A percentile compares a stretch with the other conserved stretches of the same genome.
phyloP scores from a whole-genome alignment of 2,113 vertebrate genomes.

The Pavo muticus region DNA sequence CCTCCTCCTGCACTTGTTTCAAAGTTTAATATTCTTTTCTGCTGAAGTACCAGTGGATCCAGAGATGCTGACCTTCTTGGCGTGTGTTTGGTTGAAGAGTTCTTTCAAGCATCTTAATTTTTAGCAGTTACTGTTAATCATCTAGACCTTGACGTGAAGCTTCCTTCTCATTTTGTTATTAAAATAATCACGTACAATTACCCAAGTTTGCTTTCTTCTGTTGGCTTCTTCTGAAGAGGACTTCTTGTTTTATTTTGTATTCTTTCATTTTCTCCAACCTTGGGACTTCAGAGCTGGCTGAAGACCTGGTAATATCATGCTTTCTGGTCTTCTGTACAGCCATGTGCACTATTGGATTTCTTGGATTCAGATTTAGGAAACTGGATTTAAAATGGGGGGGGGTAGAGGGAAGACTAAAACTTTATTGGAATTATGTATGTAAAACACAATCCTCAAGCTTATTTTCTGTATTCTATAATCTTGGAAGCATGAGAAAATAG shows the following conservation, averaged over 20 bases:
- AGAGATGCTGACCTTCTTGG: not conserved
- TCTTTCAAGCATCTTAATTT: not conserved
- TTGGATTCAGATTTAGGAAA: not conserved
- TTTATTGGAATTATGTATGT: not conserved
- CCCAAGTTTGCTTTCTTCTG: not conserved
- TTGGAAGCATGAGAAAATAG: slow-evolving; percentile 42
- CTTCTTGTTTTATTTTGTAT: not conserved
- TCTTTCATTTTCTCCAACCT: slow-evolving; percentile 6
- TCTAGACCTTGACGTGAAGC: not conserved
- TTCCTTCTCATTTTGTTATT: not conserved
- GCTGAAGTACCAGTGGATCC: not conserved
- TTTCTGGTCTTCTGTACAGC: not conserved
- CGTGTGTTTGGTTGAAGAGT: not conserved
- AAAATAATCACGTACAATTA: not conserved
- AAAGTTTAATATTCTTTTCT: not conserved
- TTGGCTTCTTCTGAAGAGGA: not conserved
- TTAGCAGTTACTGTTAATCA: not conserved
- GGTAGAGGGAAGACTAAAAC: not conserved
- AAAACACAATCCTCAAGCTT: slow-evolving; percentile 17
- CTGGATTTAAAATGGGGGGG: not conserved
- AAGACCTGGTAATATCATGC: not conserved
- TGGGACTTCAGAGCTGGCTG: not conserved
- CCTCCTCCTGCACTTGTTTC: not conserved
- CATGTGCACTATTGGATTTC: not conserved
- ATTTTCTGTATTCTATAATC: not conserved